Evolutionary conservation across 2,888 invertebrate species (phyloP).

Genomic region (Mylabris sibirica): DNA sequence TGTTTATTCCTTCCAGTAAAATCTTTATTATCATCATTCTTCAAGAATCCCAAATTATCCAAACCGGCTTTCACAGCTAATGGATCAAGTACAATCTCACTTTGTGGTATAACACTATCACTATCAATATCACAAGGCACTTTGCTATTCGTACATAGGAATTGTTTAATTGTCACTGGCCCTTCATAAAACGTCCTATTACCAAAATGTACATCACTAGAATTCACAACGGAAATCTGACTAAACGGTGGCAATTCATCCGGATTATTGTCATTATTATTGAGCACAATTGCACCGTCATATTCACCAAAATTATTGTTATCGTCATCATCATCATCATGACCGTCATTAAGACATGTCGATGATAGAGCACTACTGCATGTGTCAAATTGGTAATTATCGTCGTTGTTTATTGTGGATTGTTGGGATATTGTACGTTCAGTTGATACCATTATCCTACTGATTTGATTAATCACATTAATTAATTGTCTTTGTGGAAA

Average conservation of each 20-base stretch:
- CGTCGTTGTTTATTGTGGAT: neutral
- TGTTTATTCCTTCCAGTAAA: constrained; percentile 12
- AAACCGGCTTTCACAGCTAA: constrained; percentile 24
- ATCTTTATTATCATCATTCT: constrained; percentile 13
- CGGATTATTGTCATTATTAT: constrained; percentile 16
- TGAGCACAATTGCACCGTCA: constrained; percentile 11
- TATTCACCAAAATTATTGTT: neutral
- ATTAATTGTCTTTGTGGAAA: neutral
- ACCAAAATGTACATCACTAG: constrained; percentile 77
- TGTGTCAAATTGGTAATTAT: neutral
- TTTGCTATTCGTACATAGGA: constrained; percentile 63
- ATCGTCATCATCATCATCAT: neutral
- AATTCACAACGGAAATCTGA: constrained; percentile 71
- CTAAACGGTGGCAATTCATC: constrained; percentile 62
- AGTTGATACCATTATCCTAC: constrained; percentile 19
- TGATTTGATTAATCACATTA: constrained; percentile 1
- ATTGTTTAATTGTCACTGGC: constrained; percentile 79
- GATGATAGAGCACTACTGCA: neutral
- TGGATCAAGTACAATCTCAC: constrained; percentile 29
- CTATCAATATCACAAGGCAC: constrained; percentile 22
- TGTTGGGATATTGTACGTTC: constrained; percentile 17
- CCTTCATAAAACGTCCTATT: constrained; percentile 80
- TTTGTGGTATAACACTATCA: constrained; percentile 16
- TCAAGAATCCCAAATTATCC: constrained; percentile 33
- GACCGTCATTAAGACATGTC: neutral